Evolutionary conservation across 2,888 invertebrate species (phyloP).

Genomic region (Noctua janthina): DNA sequence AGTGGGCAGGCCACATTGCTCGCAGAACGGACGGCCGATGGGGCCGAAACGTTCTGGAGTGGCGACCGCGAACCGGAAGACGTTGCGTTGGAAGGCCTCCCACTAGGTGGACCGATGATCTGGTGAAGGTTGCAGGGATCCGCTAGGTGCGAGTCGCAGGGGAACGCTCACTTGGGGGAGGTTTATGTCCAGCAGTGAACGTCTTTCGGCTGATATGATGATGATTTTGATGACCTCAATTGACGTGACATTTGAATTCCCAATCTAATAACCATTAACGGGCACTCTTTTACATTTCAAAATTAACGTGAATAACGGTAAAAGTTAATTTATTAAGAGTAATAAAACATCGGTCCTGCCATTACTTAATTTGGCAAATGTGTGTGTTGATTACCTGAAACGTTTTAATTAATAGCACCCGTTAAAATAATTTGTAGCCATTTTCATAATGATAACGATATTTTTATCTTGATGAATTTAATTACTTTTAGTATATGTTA

Average conservation of each 20-base stretch:
- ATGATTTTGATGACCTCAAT: neutral
- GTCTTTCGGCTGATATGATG: no score
- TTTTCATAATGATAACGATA: neutral
- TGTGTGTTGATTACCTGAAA: conserved; percentile 16
- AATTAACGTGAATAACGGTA: conserved; percentile 1
- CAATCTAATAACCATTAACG: conserved; percentile 6
- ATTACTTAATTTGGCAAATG: conserved; percentile 19
- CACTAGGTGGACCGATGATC: no score
- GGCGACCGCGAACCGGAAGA: no score
- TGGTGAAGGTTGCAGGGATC: no score
- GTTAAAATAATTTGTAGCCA: neutral
- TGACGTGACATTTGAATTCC: neutral
- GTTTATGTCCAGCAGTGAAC: no score
- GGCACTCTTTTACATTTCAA: neutral
- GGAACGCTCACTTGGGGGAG: no score
- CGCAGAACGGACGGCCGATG: no score
- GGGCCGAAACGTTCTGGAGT: no score
- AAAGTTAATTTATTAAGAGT: conserved; percentile 18
- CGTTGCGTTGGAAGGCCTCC: no score
- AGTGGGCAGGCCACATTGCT: no score
- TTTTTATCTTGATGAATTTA: neutral
- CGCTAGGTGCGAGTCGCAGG: no score
- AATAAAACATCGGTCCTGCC: conserved; percentile 10
- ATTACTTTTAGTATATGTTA: neutral
- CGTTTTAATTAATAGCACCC: neutral